Conservation (phyloP, 2,888 invertebrate genomes). For the Crepidodera aurea region DNA sequence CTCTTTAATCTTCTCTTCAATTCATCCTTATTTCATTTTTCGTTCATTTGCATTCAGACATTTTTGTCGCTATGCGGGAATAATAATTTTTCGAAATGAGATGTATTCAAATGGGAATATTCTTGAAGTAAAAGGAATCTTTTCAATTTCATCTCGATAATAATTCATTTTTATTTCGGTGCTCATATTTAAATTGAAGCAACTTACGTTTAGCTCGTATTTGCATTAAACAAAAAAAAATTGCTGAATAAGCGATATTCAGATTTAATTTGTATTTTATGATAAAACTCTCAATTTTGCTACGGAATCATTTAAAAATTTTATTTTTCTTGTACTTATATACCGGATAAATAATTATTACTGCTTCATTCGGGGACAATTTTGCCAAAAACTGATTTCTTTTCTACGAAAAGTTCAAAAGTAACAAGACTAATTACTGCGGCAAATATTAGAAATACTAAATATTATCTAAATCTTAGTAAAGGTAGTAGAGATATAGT, state of each 20-base stretch:
- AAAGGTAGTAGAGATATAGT: no score
- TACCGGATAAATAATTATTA: no score
- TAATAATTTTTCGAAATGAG: slow-evolving; percentile 30
- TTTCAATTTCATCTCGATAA: slow-evolving; percentile 26
- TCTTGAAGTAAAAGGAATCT: slow-evolving; percentile 17
- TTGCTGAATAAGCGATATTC: background rate
- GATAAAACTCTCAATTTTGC: no score
- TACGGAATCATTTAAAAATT: no score
- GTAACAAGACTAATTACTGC: no score
- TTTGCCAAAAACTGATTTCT: no score
- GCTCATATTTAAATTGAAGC: slow-evolving; percentile 12
- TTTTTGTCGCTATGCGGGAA: slow-evolving; percentile 27
- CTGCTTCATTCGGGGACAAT: no score
- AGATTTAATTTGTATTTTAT: background rate
- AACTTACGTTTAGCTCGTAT: slow-evolving; percentile 3
- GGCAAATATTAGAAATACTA: no score
- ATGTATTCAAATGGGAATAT: slow-evolving; percentile 31
- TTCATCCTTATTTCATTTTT: slow-evolving; percentile 38
- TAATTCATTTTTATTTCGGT: slow-evolving; percentile 28
- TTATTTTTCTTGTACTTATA: no score
- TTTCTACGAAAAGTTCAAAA: no score
- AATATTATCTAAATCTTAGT: no score
- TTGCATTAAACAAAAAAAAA: background rate
- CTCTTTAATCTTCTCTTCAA: slow-evolving; percentile 39
- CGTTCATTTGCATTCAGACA: slow-evolving; percentile 36